phyloP scores from a whole-genome alignment of 2,888 invertebrate species.

The Antheraea assamensis region DNA sequence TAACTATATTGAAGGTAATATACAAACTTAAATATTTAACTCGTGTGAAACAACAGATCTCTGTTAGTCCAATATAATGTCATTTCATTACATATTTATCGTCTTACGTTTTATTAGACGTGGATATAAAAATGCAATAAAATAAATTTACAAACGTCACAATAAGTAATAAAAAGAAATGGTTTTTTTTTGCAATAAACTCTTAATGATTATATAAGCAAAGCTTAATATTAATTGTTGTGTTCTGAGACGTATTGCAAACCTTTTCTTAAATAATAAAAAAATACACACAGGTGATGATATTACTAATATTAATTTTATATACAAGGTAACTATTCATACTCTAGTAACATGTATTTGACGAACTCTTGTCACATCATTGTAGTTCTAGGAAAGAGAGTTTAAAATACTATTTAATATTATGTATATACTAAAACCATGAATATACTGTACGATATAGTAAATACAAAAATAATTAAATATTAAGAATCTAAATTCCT shows the following conservation, averaged over 20 bases:
- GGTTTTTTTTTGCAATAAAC: not conserved
- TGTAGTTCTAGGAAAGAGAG: not conserved
- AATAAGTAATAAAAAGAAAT: not conserved
- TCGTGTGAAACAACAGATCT: too few species aligned
- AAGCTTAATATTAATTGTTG: not conserved
- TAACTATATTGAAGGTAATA: too few species aligned
- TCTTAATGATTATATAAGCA: not conserved
- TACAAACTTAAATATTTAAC: too few species aligned
- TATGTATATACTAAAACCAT: not conserved
- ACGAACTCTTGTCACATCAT: not conserved
- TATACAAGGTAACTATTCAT: too few species aligned
- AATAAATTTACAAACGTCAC: not conserved
- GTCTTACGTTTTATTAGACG: not conserved
- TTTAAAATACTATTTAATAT: not conserved
- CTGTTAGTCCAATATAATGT: not conserved
- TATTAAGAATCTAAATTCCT: not conserved
- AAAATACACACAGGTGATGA: too few species aligned
- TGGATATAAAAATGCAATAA: not conserved
- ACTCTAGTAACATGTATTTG: not conserved
- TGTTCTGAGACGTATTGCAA: too few species aligned
- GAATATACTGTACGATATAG: not conserved
- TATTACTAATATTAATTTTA: too few species aligned
- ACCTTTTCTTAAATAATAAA: too few species aligned
- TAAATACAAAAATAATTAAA: not conserved
- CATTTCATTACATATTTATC: not conserved